These are phyloP conservation scores for Alouatta palliata DNA, from an alignment of 2,113 vertebrate genomes.

Conservation along the genomic window DNA sequence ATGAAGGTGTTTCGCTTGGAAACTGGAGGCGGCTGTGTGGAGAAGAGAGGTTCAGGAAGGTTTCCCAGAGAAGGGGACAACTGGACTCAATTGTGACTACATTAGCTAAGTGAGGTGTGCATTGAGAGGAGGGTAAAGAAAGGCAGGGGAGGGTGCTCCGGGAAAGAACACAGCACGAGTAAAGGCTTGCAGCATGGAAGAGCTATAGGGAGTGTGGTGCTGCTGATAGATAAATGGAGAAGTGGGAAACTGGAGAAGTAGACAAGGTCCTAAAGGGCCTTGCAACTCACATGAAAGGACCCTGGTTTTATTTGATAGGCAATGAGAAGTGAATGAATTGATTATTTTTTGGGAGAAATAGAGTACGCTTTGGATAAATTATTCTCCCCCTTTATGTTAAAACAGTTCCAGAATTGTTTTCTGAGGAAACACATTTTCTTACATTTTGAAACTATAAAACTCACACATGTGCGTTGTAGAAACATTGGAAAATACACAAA, in stretches of 20 bases:
- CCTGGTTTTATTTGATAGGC: background rate
- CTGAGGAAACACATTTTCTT: background rate
- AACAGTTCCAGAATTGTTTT: background rate
- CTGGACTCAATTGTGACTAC: background rate
- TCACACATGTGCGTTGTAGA: background rate
- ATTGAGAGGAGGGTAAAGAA: background rate
- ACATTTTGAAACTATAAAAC: constrained; percentile 32
- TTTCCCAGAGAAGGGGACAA: background rate
- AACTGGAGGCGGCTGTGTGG: background rate
- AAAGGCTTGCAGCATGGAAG: background rate
- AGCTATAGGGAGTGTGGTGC: background rate
- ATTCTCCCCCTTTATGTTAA: background rate
- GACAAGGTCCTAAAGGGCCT: background rate
- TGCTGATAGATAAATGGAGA: background rate
- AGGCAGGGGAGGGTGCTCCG: too few relatives aligned
- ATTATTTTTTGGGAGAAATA: background rate
- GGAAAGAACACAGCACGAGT: background rate
- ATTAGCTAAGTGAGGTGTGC: background rate
- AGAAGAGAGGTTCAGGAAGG: background rate
- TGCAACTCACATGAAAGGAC: background rate
- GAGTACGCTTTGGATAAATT: background rate
- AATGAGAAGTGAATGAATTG: background rate
- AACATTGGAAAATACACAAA: background rate
- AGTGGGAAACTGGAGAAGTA: background rate
- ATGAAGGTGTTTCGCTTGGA: background rate